phyloP scores from a whole-genome alignment of 1,140 invertebrate genomes.

The Trichonephila inaurata region DNA sequence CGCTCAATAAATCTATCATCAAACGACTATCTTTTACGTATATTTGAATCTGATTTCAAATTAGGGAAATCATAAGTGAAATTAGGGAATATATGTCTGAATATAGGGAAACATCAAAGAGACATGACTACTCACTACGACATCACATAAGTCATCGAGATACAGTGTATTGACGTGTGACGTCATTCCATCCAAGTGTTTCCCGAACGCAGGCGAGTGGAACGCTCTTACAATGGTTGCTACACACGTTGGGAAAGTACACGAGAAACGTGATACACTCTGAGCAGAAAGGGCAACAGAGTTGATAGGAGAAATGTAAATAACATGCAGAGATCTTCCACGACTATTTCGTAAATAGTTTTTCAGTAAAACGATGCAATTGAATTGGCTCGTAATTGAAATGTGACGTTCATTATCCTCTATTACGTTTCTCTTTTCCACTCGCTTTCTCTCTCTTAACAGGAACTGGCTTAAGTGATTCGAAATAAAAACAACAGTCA shows the following conservation, averaged over 20 bases:
- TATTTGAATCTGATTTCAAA: no score
- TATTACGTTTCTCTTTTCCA: no score
- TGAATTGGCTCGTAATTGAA: background rate
- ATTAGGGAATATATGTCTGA: no score
- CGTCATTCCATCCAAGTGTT: background rate
- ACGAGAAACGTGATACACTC: slow-evolving; percentile 24
- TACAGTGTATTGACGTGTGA: background rate
- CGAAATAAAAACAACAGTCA: no score
- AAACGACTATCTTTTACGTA: no score
- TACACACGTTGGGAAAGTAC: background rate
- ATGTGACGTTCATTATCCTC: no score
- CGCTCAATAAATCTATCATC: no score
- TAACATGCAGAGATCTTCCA: background rate
- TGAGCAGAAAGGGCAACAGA: background rate
- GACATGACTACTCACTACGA: background rate
- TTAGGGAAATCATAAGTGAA: no score
- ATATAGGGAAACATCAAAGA: no score
- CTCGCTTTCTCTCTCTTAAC: no score
- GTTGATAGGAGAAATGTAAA: background rate
- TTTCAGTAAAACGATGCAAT: background rate
- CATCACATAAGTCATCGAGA: slow-evolving; percentile 8
- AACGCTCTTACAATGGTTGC: slow-evolving; percentile 6
- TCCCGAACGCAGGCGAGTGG: background rate
- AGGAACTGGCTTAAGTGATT: no score
- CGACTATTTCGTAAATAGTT: background rate